A percentile compares a stretch with the other conserved stretches of the same genome.
phyloP scores from a whole-genome alignment of 2,797 vertebrate genomes.

The Netta rufina region DNA sequence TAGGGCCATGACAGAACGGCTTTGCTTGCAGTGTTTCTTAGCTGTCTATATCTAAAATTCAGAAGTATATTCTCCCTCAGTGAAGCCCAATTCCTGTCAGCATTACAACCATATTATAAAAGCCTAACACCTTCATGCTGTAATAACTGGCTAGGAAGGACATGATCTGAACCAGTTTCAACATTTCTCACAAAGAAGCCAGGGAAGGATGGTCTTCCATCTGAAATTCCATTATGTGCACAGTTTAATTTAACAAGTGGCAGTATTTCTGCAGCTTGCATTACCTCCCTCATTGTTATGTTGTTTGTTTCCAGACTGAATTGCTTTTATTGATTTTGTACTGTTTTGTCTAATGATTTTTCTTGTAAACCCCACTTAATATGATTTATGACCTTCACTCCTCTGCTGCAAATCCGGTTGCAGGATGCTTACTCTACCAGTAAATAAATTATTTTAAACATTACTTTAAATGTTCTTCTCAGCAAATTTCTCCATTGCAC shows the following conservation, averaged over 20 bases:
- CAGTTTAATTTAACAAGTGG: conserved; percentile 3
- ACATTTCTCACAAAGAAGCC: not conserved
- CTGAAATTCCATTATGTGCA: not conserved
- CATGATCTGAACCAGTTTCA: not conserved
- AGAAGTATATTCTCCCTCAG: not conserved
- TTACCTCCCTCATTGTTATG: not conserved
- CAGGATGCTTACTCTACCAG: not conserved
- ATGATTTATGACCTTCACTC: not conserved
- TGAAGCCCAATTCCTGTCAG: not conserved
- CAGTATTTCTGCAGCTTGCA: not conserved
- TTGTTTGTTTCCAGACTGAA: conserved; percentile 8
- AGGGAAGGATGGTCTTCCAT: not conserved
- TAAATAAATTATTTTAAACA: conserved; percentile 1
- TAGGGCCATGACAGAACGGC: not conserved
- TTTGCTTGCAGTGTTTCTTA: not conserved
- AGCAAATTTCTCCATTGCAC: not conserved
- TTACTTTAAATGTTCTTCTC: not conserved
- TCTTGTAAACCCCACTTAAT: not conserved
- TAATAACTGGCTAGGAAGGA: not conserved
- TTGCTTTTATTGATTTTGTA: conserved; percentile 36
- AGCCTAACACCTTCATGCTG: not conserved
- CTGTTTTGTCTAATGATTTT: conserved; percentile 26
- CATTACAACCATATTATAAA: not conserved
- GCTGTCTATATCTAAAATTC: not conserved
- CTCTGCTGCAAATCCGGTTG: not conserved